Evolutionary conservation across 2,113 vertebrate genomes (phyloP).

Genomic region (Ellobius talpinus): DNA sequence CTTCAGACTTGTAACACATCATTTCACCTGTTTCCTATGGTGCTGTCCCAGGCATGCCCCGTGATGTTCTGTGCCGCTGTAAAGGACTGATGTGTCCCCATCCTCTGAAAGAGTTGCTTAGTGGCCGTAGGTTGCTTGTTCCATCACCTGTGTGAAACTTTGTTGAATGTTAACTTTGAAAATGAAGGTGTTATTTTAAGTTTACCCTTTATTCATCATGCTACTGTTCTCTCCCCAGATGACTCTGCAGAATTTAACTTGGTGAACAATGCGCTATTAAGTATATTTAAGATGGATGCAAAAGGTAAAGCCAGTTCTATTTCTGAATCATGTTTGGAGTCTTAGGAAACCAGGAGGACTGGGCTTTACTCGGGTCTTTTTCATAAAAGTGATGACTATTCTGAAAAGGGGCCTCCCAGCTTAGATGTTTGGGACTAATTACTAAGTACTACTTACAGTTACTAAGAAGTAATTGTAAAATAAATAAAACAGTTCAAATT

Average conservation of each 20-base stretch:
- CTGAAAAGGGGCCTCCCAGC: neutral
- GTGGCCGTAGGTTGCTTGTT: neutral
- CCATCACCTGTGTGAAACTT: slow-evolving; percentile 32
- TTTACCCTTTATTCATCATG: slow-evolving; percentile 36
- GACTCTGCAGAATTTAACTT: slow-evolving; percentile 98
- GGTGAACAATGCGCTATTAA: slow-evolving; percentile 95
- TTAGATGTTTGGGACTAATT: neutral
- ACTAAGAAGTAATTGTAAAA: slow-evolving; percentile 48
- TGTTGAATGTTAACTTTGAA: slow-evolving; percentile 51
- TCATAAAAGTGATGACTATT: slow-evolving; percentile 38
- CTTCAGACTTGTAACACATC: neutral
- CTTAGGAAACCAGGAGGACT: neutral
- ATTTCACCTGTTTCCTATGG: neutral
- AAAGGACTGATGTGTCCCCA: neutral
- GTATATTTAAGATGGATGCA: slow-evolving; percentile 99
- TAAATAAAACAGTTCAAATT: slow-evolving; percentile 19
- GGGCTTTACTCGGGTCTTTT: neutral
- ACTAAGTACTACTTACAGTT: neutral
- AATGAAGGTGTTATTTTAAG: slow-evolving; percentile 25
- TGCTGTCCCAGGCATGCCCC: neutral
- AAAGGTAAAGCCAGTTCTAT: slow-evolving; percentile 90
- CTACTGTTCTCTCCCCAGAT: slow-evolving; percentile 87
- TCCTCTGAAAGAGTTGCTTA: slow-evolving; percentile 24
- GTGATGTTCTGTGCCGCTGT: neutral
- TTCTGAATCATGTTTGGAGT: slow-evolving; percentile 42